Base-by-base conservation (phyloP, 2,888 invertebrate genomes). In the Caenorhabditis angaria region DNA sequence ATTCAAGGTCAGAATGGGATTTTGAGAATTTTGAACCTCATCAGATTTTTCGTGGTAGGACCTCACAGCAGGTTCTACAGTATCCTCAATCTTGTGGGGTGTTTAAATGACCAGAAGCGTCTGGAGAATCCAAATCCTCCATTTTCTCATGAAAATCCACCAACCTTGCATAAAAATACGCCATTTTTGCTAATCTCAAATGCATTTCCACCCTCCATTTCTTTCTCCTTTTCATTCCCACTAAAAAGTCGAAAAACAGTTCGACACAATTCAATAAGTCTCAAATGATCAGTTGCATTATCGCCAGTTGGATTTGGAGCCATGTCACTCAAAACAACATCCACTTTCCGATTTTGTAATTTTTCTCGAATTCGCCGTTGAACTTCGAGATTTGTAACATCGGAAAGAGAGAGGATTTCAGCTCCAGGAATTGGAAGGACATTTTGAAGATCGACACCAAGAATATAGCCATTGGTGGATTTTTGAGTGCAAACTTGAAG, bases 271-370 rank as follows among this genome's bases (percentile, higher is more conserved):
- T 77, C 72, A 25, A 87, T 69, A n/a, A 87, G 74, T 12, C 81
- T 70, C 28, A 78, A 71, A 64, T 85, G 83, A 61, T 87, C 87
- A 1, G 77, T 77, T 1, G 61, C 67, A 27, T 67, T 61, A 29
- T 81, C 79, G 12, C 85, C 88, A 18, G 83, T 82, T 0, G 86
- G 83, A 70, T 85, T 85, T 1, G 87, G 87, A 14, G 87, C 87
- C 87, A 87, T 87, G 59, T 87, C 87, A 68, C 86, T 87, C 27
- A 87, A 56, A 10, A 87, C 72, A 2, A 81, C 80, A 56, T 88
- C 80, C 1, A 87, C 77, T 32, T 51, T 61, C 22, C 83, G 70
- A 25, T 75, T 78, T 32, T 60, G 56, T 22, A 86, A 65, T 41
- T 70, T 64, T 29, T 69, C 59, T 59, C 57, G 50, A 32, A 86